Evolutionary conservation across 2,888 invertebrate species (phyloP).

Genomic region (Nephrotoma flavescens): DNA sequence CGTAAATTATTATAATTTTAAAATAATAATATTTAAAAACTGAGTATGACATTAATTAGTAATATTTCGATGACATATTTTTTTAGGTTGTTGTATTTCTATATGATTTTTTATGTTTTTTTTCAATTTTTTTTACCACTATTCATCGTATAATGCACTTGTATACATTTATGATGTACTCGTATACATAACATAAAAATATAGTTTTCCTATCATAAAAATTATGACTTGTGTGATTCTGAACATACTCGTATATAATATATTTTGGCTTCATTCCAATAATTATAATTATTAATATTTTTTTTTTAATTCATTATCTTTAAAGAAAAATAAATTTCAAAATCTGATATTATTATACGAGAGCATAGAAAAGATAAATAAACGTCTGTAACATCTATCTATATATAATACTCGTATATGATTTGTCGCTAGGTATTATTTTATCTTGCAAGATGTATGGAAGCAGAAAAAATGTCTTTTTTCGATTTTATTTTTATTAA

Average conservation of each 20-base stretch:
- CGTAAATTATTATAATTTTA: neutral
- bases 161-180: neutral
- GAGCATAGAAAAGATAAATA: neutral
- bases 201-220: neutral
- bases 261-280: neutral
- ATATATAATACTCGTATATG: neutral
- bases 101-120: neutral
- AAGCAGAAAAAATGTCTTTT: neutral
- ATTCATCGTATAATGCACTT: neutral
- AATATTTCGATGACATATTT: neutral
- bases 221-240: neutral
- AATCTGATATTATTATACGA: neutral
- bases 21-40: neutral
- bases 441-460: neutral
- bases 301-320: neutral
- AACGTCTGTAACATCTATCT: neutral
- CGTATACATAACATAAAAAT: neutral
- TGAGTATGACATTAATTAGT: neutral
- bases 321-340: neutral
- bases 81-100: neutral
- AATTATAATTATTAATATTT: neutral
- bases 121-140: neutral
- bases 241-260: neutral
- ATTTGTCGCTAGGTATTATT: neutral
- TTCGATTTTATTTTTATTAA: neutral